phyloP scores from a whole-genome alignment of 2,797 vertebrate genomes.

The Dryobates pubescens region DNA sequence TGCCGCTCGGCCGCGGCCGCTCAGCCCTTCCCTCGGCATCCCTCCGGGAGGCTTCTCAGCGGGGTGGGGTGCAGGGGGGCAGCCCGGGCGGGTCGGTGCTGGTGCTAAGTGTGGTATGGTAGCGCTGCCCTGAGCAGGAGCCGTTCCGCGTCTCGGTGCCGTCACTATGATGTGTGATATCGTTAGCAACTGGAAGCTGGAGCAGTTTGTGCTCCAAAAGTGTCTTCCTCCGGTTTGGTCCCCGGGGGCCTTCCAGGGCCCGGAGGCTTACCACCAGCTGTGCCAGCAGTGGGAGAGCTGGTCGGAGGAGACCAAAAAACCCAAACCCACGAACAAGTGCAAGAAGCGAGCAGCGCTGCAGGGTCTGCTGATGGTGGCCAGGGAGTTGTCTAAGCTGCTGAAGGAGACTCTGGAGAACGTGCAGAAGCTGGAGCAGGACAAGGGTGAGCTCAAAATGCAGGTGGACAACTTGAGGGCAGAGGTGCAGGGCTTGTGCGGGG shows the following conservation, averaged over 20 bases:
- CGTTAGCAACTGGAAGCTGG: conserved; percentile 63
- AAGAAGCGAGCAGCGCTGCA: conserved; percentile 65
- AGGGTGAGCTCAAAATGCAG: conserved; percentile 50
- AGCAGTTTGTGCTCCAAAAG: conserved; percentile 70
- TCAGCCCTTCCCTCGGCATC: not conserved
- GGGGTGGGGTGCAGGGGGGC: fast-evolving
- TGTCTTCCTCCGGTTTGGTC: conserved; percentile 60
- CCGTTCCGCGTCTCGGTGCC: fast-evolving
- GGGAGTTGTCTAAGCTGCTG: conserved; percentile 55
- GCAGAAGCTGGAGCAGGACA: conserved; percentile 49
- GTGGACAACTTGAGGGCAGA: conserved; percentile 60
- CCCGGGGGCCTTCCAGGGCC: conserved; percentile 52
- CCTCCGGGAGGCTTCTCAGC: fast-evolving
- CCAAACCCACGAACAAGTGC: conserved; percentile 65
- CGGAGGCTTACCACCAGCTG: conserved; percentile 55
- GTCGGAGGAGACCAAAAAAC: conserved; percentile 59
- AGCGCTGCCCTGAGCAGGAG: not conserved
- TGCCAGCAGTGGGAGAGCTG: conserved; percentile 71
- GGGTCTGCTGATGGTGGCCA: conserved; percentile 64
- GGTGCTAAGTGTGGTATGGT: conserved; percentile 17
- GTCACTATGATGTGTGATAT: conserved; percentile 47
- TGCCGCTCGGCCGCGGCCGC: fast-evolving
- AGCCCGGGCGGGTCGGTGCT: not conserved
- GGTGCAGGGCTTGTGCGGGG: conserved; percentile 63
- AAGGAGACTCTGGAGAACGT: conserved; percentile 61